Conservation (phyloP, 2,888 invertebrate genomes). For the Tetramorium bicarinatum region DNA sequence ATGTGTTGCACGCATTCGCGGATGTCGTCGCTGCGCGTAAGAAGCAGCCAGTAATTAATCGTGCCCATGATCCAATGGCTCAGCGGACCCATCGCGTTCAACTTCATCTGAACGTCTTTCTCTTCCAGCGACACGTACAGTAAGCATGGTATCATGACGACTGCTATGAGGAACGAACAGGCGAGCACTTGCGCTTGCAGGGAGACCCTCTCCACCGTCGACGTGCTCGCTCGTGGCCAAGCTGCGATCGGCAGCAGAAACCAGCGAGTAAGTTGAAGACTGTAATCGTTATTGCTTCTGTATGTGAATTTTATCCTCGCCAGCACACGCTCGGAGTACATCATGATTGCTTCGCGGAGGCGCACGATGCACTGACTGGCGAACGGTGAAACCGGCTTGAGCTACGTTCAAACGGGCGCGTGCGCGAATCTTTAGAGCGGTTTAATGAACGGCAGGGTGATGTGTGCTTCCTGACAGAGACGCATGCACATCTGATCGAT, state of each 20-base stretch:
- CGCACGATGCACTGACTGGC: slow-evolving; percentile 30
- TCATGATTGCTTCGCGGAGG: slow-evolving; percentile 36
- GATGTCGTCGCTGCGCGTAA: slow-evolving; percentile 59
- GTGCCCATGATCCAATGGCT: slow-evolving; percentile 74
- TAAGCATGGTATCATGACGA: slow-evolving; percentile 65
- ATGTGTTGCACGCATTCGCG: slow-evolving; percentile 67
- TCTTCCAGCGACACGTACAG: slow-evolving; percentile 70
- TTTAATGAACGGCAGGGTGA: slow-evolving; percentile 5
- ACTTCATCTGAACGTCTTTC: slow-evolving; percentile 60
- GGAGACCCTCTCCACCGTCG: not conserved
- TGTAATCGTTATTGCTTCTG: slow-evolving; percentile 59
- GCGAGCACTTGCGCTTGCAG: slow-evolving; percentile 1
- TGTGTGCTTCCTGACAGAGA: not conserved
- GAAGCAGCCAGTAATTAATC: slow-evolving; percentile 71
- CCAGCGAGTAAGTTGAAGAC: slow-evolving; percentile 75
- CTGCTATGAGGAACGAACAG: slow-evolving; percentile 51
- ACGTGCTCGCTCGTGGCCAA: slow-evolving; percentile 67
- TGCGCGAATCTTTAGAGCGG: slow-evolving; percentile 35
- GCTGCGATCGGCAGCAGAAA: slow-evolving; percentile 75
- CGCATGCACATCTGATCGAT: slow-evolving; percentile 37
- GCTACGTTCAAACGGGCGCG: slow-evolving; percentile 14
- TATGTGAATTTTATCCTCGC: slow-evolving; percentile 21
- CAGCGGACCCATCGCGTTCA: slow-evolving; percentile 74
- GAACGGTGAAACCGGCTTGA: not conserved
- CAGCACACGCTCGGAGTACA: not conserved